Evolutionary conservation across 2,797 vertebrate species (phyloP).

Genomic region (Ctenochaetus hawaiiensis): DNA sequence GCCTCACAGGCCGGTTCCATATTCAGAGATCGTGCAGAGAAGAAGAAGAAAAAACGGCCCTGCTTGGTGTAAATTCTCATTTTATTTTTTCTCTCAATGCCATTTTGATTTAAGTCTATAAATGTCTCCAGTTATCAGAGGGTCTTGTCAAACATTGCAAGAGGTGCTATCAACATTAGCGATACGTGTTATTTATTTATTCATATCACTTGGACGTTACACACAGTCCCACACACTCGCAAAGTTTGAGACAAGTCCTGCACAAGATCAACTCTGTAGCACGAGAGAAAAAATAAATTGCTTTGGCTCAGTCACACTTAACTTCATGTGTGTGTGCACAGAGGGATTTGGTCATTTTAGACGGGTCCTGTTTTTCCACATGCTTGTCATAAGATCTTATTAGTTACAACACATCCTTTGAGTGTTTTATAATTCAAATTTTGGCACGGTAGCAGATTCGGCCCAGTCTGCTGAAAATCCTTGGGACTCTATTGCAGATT

Average conservation of each 20-base stretch:
- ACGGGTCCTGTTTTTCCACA: conserved; percentile 52
- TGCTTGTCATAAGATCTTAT: conserved; percentile 70
- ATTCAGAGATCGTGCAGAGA: conserved; percentile 49
- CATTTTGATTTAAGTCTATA: conserved; percentile 49
- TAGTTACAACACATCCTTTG: conserved; percentile 55
- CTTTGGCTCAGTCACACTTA: conserved; percentile 53
- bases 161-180: conserved; percentile 59
- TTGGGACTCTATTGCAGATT: conserved; percentile 29
- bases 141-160: conserved; percentile 44
- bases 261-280: conserved; percentile 41
- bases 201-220: conserved; percentile 53
- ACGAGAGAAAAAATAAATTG: conserved; percentile 42
- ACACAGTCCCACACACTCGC: conserved; percentile 54
- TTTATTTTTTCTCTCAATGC: conserved; percentile 46
- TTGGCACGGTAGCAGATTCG: conserved; percentile 69
- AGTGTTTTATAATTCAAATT: conserved; percentile 53
- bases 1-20: conserved; percentile 60
- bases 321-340: conserved; percentile 43
- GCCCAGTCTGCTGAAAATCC: conserved; percentile 46
- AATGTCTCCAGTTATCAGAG: conserved; percentile 67
- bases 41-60: conserved; percentile 28
- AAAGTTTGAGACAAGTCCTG: conserved; percentile 43
- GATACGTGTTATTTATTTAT: conserved; percentile 66
- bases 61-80: conserved; percentile 55
- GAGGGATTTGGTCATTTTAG: conserved; percentile 69